Evolutionary conservation across 2,113 vertebrate species (phyloP).

Genomic region (Sprattus sprattus): DNA sequence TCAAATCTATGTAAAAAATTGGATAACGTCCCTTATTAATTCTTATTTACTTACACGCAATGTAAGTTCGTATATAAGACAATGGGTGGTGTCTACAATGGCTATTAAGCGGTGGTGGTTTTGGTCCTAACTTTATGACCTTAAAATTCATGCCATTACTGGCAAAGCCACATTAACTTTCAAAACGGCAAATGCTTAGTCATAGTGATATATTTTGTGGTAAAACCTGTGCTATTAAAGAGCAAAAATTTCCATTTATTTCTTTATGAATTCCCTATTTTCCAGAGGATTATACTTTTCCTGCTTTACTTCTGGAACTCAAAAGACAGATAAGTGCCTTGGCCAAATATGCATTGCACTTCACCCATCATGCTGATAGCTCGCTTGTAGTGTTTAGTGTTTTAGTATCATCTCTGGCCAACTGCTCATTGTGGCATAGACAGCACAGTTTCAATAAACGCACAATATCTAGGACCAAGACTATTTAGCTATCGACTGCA

Average conservation of each 20-base stretch:
- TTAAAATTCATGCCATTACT: background rate
- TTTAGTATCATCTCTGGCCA: conserved; percentile 1
- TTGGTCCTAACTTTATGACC: background rate
- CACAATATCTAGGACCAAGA: conserved; percentile 63
- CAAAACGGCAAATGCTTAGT: background rate
- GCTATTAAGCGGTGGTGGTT: background rate
- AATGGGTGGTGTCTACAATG: background rate
- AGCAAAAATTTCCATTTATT: background rate
- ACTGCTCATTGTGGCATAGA: conserved; percentile 19
- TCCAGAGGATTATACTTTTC: conserved; percentile 38
- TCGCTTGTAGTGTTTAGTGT: conserved; percentile 34
- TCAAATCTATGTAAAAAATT: too few relatives aligned
- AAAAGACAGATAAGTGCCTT: conserved; percentile 65
- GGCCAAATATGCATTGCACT: conserved; percentile 45
- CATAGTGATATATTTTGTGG: background rate
- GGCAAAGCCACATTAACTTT: background rate
- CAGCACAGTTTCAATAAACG: conserved; percentile 51
- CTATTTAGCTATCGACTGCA: conserved; percentile 37
- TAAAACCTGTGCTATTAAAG: background rate
- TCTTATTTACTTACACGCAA: background rate
- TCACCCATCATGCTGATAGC: conserved; percentile 30
- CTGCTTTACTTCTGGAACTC: conserved; percentile 36
- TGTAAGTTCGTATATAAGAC: background rate
- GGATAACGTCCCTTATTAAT: background rate
- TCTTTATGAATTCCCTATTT: conserved; percentile 13